These are phyloP conservation scores for Conchocele bisecta DNA, from an alignment of 2,888 invertebrate genomes.

Conservation along the genomic window DNA sequence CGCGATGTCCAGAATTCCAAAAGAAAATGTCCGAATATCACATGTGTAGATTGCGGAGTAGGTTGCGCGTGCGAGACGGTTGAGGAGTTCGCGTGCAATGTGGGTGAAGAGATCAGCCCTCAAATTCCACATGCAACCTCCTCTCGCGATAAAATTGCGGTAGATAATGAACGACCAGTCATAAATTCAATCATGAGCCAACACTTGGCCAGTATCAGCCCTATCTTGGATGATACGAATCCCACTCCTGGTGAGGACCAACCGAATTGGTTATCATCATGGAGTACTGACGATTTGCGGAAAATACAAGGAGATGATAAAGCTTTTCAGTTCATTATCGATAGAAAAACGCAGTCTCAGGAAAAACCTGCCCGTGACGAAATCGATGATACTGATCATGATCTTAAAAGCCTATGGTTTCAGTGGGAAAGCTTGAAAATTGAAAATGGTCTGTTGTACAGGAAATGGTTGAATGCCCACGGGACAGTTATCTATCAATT, in stretches of 20 bases:
- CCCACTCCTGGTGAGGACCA: neutral
- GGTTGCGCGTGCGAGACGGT: no score
- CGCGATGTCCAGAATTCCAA: conserved; percentile 33
- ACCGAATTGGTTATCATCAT: conserved; percentile 11
- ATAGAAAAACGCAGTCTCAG: neutral
- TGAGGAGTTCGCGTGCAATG: no score
- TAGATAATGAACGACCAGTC: no score
- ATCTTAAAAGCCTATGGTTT: neutral
- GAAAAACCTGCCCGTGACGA: neutral
- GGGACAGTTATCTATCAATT: neutral
- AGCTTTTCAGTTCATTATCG: neutral
- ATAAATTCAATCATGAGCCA: no score
- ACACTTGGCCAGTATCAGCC: neutral
- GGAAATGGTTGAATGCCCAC: neutral
- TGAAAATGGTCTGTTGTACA: neutral
- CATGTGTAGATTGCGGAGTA: neutral
- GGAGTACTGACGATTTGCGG: neutral
- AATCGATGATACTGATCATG: neutral
- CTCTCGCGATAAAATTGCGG: no score
- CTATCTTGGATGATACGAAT: neutral
- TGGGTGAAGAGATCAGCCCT: no score
- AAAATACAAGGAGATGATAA: conserved; percentile 2
- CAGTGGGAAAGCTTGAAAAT: neutral
- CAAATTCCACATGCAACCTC: no score
- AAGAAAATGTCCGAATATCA: neutral